Base-by-base conservation (phyloP, 2,888 invertebrate genomes). In the Gastracanthus pulcherrimus region DNA sequence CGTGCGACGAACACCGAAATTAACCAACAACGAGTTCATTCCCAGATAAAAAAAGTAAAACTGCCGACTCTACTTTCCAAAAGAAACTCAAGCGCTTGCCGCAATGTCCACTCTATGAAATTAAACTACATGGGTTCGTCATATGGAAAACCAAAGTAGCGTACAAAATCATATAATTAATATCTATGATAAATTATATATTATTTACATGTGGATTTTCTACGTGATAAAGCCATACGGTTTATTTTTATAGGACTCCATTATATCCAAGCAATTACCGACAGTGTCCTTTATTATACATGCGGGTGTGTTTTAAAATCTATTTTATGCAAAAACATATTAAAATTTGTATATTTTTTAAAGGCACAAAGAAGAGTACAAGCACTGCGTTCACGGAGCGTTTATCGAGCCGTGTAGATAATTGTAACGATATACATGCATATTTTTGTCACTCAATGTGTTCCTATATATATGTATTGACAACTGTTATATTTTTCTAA, bases 1-100 rank as follows among this genome's bases (percentile, higher is more conserved):
- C 31, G 80, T 90, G 31, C 89, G 92, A 3, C 89, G 89, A 81
- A 79, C 0, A 48, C 26, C 69, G 1, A 66, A n/a, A 55, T 9
- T 16, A 45, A 38, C 0, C 16, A 1, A n/a, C n/a, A 26, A 31
- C 4, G 31, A 34, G 67, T 26, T 41, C 11, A 76, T 31, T 11
- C 3, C 11, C 19, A 60, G 70, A 58, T 83, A 82, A 64, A 69
- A 72, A 67, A 66, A 38, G n/a, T n/a, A 48, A 62, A 29, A 31
- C 41, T 72, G 48, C 31, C 45, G 51, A 26, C 60, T 62, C 11
- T 23, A 36, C 9, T 60, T 13, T 23, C 29, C 26, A 66, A 38
- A 66, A 29, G 19, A 19, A 36, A 45, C 29, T 23, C 23, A 58
- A 41, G 16, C 41, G 26, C 36, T 62, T 55, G 41, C 38, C 3